Evolutionary conservation across 64 coral and sea anemone genomes (phyloP), one percentile per base, ranked within the genome.

Genomic region (Pachyseris speciosa): DNA sequence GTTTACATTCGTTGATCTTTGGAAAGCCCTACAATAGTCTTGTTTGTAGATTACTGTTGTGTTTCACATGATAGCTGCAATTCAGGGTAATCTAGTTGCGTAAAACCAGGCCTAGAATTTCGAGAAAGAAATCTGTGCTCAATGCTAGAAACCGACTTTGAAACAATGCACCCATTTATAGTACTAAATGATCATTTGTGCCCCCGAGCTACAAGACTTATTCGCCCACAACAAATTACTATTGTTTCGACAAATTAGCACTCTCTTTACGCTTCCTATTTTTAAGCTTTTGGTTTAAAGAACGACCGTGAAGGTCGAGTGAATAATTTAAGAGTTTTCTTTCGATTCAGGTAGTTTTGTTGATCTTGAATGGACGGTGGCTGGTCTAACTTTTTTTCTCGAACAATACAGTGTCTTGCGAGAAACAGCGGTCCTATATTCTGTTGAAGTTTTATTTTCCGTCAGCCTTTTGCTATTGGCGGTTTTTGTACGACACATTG

Each of bases 201-300:
- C 55, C 52, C 53, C 0, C 34, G 53, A 31, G 77, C 33, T 40
- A n/a, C 22, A 36, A 24, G 15, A 12, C 19, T 37, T 37, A 59
- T 19, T 81, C 53, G 24, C 77, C 77, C 77, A 20, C 20, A 11
- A 40, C 31, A 17, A 40, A 63, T 63, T 39, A 22, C 31, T 13
- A 61, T 81, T 81, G 77, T 80, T 80, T 60, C 50, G 28, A 80
- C 51, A 22, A 80, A 60, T 81, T 81, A 27, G 1, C 77, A 9
- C 77, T 37, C 77, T 81, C 51, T 81, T 60, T 61, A 30, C 22
- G 39, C 40, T 81, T 81, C 75, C 77, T 61, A 71, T 40, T 61
- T 40, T 37, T n/a, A n/a, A 58, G 31, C 34, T 26, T 61, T 41
- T 61, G n/a, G 38, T 20, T 0, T 71, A 39, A 71, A 71, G 5